These are phyloP conservation scores for Forficula auricularia DNA, from an alignment of 1,140 invertebrate species.

Conservation along the genomic window DNA sequence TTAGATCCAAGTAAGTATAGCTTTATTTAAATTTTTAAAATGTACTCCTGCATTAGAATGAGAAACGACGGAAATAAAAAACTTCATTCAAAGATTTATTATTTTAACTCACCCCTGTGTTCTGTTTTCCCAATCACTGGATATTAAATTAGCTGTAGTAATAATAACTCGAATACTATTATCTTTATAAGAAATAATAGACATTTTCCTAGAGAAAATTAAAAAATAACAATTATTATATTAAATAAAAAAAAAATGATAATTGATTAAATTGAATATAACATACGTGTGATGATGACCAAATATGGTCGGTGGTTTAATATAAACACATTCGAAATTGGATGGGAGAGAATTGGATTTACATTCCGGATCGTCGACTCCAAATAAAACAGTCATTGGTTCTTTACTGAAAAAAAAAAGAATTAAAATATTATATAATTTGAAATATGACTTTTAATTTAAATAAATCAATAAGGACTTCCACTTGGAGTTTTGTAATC, in stretches of 20 bases:
- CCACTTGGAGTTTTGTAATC: no score
- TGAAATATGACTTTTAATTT: no score
- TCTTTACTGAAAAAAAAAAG: conserved; percentile 34
- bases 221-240: neutral
- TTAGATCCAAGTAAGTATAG: no score
- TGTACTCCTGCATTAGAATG: no score
- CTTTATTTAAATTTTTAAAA: no score
- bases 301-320: conserved; percentile 59
- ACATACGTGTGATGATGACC: conserved; percentile 76
- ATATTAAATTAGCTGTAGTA: conserved; percentile 81
- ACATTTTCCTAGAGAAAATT: conserved; percentile 61
- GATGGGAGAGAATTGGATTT: conserved; percentile 32
- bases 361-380: conserved; percentile 45
- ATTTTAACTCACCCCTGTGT: conserved; percentile 68
- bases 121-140: conserved; percentile 81
- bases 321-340: conserved; percentile 44
- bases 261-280: conserved; percentile 9
- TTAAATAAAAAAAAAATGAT: conserved; percentile 7
- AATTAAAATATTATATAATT: no score
- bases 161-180: conserved; percentile 67
- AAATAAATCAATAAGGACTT: no score
- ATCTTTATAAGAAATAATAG: conserved; percentile 68
- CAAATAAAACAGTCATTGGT: conserved; percentile 64
- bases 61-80: no score
- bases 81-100: no score